These are phyloP conservation scores for Julus scanicus DNA, from an alignment of 2,888 invertebrate genomes.

Conservation along the genomic window DNA sequence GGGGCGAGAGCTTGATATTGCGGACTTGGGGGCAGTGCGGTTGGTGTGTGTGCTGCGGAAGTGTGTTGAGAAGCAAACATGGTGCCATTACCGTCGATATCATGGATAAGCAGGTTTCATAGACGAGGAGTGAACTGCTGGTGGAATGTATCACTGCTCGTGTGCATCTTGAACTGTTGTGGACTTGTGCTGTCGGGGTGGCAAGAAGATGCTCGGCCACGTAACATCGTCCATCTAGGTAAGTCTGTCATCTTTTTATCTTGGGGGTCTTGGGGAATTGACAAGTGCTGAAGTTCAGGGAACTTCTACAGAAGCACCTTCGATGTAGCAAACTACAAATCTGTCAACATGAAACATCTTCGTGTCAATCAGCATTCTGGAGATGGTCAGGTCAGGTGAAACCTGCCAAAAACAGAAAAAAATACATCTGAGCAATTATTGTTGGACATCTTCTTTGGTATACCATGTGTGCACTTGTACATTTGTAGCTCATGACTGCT, in stretches of 20 bases:
- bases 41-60: slow-evolving; percentile 20
- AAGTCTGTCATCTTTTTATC: slow-evolving; percentile 11
- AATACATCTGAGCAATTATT: too few species aligned
- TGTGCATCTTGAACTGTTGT: slow-evolving; percentile 52
- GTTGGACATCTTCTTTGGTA: too few species aligned
- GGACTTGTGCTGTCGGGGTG: slow-evolving; percentile 54
- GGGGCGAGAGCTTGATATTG: background rate
- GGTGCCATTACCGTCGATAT: slow-evolving; percentile 43
- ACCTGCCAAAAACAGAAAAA: too few species aligned
- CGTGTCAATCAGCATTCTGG: background rate
- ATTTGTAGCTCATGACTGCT: background rate
- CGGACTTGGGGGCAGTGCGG: background rate
- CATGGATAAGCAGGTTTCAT: slow-evolving; percentile 50
- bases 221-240: slow-evolving; percentile 58
- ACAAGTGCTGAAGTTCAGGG: background rate
- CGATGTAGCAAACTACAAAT: too few species aligned
- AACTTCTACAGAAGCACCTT: too few species aligned
- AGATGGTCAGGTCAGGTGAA: too few species aligned
- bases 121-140: slow-evolving; percentile 48
- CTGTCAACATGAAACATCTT: background rate
- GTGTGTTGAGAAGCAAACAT: slow-evolving; percentile 20
- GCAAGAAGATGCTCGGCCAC: slow-evolving; percentile 57
- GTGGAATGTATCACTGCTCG: slow-evolving; percentile 46
- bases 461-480: too few species aligned
- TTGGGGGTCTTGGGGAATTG: background rate